Evolutionary conservation across 2,113 vertebrate genomes (phyloP).

Genomic region (Procavia capensis): DNA sequence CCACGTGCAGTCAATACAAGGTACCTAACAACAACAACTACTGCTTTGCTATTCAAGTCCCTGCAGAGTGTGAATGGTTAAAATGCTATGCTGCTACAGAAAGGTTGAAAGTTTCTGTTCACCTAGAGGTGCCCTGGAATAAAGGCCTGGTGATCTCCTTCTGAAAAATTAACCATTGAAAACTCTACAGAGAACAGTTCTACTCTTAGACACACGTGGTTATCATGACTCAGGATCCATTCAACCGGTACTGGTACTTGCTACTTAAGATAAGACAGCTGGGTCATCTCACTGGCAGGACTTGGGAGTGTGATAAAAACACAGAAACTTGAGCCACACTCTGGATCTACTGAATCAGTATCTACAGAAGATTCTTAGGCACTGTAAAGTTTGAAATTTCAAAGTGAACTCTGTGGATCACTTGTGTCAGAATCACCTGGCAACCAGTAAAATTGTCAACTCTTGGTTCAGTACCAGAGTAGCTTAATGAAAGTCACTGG

Average conservation of each 20-base stretch:
- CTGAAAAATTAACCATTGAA: no score
- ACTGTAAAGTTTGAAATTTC: not conserved
- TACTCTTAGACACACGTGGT: no score
- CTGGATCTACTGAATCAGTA: not conserved
- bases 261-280: not conserved
- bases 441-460: not conserved
- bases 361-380: not conserved
- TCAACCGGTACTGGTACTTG: not conserved
- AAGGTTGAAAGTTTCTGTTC: no score
- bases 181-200: no score
- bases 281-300: not conserved
- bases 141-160: no score
- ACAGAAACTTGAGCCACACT: not conserved
- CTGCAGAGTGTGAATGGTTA: no score
- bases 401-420: not conserved
- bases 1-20: no score
- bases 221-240: no score
- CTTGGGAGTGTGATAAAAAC: not conserved
- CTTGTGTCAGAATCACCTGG: not conserved
- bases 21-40: no score
- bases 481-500: not conserved
- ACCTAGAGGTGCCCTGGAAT: no score
- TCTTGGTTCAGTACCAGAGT: not conserved
- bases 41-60: no score
- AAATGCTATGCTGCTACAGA: no score